Base-by-base conservation (phyloP, 2,888 invertebrate species). In the Eupithecia dodoneata region DNA sequence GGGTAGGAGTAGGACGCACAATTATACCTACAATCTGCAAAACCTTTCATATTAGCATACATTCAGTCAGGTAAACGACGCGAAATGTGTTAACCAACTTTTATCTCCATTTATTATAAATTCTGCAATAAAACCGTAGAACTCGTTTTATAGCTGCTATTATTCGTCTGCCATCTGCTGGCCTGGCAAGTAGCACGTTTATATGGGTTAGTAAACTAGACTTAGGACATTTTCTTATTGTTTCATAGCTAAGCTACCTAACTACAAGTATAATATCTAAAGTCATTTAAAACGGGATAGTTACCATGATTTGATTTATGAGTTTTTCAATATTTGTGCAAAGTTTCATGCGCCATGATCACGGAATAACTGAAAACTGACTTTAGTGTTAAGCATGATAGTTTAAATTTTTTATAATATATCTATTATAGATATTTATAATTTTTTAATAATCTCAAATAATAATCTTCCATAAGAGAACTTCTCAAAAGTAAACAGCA, bases 31-130 rank as follows among this genome's bases (percentile, higher is more conserved):
- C 30, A 30, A 30, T 30, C 30, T 1, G 30, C 30, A 30, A 30
- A 30, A 30, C 30, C 30, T 30, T 30, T 5, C n/a, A n/a, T 15
- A 66, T 42, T 9, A 41, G 5, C 65, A 13, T 42, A 42, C 6
- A 41, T 73, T 7, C 3, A 63, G 12, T 59, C 69, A 78, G 79
- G 82, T 82, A 76, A 82, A 77, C 76, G 76, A 80, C 78, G 77
- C 77, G 49, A 71, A 70, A 76, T 42, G 72, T 74, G 79, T 78
- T 69, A 81, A 80, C 71, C 80, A 80, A 80, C 81, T 80, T 30
- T 71, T 63, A 59, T 75, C 75, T 71, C 30, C 12, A 65, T 71
- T 65, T 73, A 74, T 72, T 76, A 76, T 78, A 72, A 76, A 79
- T 79, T 78, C 79, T 73, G 73, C 74, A 63, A 72, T 77, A 73